Conservation (phyloP, 2,888 invertebrate species). For the Calliphora vomitoria region DNA sequence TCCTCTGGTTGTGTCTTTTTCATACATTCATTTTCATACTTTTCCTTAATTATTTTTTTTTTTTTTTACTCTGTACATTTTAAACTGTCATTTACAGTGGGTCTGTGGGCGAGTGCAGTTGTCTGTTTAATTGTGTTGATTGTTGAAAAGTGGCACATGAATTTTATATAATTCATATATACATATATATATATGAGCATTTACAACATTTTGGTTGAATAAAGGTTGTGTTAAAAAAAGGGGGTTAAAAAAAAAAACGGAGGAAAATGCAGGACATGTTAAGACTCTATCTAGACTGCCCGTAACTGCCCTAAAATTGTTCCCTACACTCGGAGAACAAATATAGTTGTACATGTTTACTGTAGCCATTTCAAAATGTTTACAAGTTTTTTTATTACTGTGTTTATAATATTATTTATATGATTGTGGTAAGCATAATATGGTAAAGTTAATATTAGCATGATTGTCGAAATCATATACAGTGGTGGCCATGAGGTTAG, state of each 20-base stretch:
- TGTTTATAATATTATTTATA: no score
- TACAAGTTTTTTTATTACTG: no score
- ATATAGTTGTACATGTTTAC: no score
- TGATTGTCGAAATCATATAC: no score
- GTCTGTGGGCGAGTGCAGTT: constrained; percentile 33
- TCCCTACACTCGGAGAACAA: no score
- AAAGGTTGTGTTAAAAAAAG: neutral
- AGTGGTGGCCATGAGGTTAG: no score
- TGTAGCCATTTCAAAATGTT: no score
- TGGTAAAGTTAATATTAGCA: no score
- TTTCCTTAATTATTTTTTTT: neutral
- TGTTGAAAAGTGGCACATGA: constrained; percentile 70
- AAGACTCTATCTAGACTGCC: no score
- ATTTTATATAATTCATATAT: constrained; percentile 56
- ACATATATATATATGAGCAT: neutral
- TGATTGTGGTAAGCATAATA: no score
- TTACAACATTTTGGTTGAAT: neutral
- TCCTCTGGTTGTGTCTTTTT: constrained; percentile 49
- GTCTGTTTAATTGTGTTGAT: constrained; percentile 67
- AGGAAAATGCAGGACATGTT: neutral
- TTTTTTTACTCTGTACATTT: constrained; percentile 46
- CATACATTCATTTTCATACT: constrained; percentile 8
- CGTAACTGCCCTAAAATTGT: no score
- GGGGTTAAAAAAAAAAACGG: neutral
- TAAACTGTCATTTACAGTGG: constrained; percentile 63